phyloP scores from a whole-genome alignment of 2,113 vertebrate species.

The Rostratula benghalensis region DNA sequence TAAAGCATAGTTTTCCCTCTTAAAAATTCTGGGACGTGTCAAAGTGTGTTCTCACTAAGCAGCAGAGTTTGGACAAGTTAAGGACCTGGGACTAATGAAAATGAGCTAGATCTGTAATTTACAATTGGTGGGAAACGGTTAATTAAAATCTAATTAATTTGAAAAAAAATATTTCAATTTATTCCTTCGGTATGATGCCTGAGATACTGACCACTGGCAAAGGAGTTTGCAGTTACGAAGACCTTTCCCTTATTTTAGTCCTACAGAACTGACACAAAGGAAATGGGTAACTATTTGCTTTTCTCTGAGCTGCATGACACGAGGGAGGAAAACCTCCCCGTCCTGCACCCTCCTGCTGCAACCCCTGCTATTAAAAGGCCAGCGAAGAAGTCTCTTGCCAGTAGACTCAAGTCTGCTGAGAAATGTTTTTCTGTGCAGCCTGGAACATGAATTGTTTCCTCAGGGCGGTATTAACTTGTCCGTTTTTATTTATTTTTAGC shows the following conservation, averaged over 20 bases:
- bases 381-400: not conserved
- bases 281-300: not conserved
- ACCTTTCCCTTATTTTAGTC: not conserved
- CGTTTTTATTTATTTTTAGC: constrained; percentile 1
- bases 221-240: not conserved
- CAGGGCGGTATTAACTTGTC: not conserved
- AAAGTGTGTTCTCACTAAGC: not conserved
- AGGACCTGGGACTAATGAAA: not conserved
- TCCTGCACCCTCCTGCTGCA: not conserved
- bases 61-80: not conserved
- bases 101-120: not conserved
- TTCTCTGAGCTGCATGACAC: not conserved
- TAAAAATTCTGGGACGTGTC: not conserved
- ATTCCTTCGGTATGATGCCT: not conserved
- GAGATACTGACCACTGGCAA: no score
- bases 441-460: not conserved
- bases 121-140: not conserved
- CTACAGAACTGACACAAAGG: not conserved
- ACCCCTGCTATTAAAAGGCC: not conserved
- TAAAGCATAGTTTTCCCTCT: not conserved
- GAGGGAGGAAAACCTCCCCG: not conserved
- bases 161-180: rapidly evolving
- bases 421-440: not conserved
- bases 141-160: not conserved
- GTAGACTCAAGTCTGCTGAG: not conserved